Evolutionary conservation across 1,140 invertebrate species (phyloP).

Genomic region (Copidosoma floridanum): DNA sequence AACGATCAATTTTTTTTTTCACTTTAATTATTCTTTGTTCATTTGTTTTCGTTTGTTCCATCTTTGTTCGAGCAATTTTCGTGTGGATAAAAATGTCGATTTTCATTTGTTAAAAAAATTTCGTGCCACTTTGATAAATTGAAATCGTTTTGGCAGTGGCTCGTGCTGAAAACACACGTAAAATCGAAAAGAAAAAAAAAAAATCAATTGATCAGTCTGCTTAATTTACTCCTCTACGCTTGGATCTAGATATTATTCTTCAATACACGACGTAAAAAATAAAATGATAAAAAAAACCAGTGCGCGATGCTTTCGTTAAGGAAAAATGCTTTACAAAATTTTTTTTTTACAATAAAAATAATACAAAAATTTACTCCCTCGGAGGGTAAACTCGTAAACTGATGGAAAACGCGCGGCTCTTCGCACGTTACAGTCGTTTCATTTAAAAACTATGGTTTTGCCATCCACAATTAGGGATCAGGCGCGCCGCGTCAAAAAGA

Average conservation of each 20-base stretch:
- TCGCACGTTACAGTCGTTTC: too few species aligned
- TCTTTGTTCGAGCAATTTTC: too few species aligned
- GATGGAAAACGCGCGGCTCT: slow-evolving; percentile 9
- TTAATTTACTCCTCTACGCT: too few species aligned
- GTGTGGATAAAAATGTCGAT: slow-evolving; percentile 26
- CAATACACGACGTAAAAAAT: slow-evolving; percentile 5
- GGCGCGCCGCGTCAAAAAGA: neutral
- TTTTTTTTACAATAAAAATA: slow-evolving; percentile 28
- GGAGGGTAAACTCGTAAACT: neutral
- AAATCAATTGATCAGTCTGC: slow-evolving; percentile 18
- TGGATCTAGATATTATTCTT: too few species aligned
- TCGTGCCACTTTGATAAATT: slow-evolving; percentile 10
- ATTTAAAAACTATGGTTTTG: slow-evolving; percentile 12
- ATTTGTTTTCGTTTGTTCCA: too few species aligned
- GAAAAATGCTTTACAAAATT: slow-evolving; percentile 30
- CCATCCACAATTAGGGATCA: neutral
- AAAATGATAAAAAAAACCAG: slow-evolving; percentile 19
- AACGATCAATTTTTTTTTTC: slow-evolving; percentile 14
- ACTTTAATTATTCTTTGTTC: slow-evolving; percentile 13
- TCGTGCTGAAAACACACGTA: slow-evolving; percentile 20
- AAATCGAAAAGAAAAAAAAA: too few species aligned
- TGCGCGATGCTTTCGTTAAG: slow-evolving; percentile 5
- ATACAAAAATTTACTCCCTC: slow-evolving; percentile 22
- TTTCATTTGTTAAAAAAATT: slow-evolving; percentile 22
- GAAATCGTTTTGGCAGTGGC: slow-evolving; percentile 19